Conservation (phyloP, 2,888 invertebrate species). For the Diadromus collaris region DNA sequence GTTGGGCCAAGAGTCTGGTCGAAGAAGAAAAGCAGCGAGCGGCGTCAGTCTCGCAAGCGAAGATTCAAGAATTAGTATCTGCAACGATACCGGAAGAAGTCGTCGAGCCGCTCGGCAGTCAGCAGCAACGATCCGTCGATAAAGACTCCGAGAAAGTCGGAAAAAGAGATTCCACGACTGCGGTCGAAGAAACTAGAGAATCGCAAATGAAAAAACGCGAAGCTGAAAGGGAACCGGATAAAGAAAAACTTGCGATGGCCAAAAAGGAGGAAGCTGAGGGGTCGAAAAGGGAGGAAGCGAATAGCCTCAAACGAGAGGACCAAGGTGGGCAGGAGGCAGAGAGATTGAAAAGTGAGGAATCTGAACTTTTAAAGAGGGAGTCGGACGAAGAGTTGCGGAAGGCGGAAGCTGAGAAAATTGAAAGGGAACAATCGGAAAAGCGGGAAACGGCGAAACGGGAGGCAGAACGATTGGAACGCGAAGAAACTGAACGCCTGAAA, state of each 20-base stretch:
- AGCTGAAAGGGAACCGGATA: conserved; percentile 31
- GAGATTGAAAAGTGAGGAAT: conserved; percentile 65
- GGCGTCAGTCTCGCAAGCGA: conserved; percentile 32
- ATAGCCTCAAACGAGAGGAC: conserved; percentile 19
- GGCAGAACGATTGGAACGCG: conserved; percentile 37
- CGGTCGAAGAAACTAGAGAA: conserved; percentile 50
- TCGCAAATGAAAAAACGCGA: conserved; percentile 59
- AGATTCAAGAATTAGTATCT: conserved; percentile 61
- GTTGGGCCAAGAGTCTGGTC: conserved; percentile 49
- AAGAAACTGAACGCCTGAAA: conserved; percentile 62
- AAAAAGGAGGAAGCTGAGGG: conserved; percentile 59
- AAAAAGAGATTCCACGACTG: conserved; percentile 23
- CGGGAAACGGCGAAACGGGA: conserved; percentile 12
- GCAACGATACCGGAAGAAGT: conserved; percentile 49
- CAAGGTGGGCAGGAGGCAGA: conserved; percentile 33
- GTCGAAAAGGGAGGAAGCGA: conserved; percentile 76
- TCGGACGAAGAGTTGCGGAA: conserved; percentile 44
- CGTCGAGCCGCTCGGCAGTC: conserved; percentile 42
- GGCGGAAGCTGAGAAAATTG: conserved; percentile 53
- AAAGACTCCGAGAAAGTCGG: conserved; percentile 10
- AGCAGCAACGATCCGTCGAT: conserved; percentile 22
- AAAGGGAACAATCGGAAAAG: conserved; percentile 56
- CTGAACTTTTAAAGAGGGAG: conserved; percentile 47
- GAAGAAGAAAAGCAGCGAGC: conserved; percentile 45
- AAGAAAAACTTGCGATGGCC: conserved; percentile 57